Evolutionary conservation across 2,888 invertebrate species (phyloP).

Genomic region (Drosophila rellima): DNA sequence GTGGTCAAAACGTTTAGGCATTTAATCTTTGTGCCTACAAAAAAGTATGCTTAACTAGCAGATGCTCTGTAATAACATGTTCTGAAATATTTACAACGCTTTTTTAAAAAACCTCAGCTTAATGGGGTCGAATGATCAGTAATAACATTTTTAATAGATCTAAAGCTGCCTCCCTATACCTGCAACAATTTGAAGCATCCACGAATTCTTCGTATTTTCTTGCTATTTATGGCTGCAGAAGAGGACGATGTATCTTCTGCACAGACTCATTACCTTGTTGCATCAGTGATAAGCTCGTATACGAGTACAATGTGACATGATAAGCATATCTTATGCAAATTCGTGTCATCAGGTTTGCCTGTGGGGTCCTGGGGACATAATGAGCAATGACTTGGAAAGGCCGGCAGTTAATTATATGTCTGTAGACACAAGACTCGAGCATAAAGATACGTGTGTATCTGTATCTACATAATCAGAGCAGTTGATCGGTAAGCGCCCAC

Average conservation of each 20-base stretch:
- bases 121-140: background rate
- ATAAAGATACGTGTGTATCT: conserved; percentile 38
- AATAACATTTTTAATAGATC: background rate
- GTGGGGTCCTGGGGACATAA: conserved; percentile 70
- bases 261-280: conserved; percentile 14
- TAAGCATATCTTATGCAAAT: conserved; percentile 67
- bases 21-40: background rate
- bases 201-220: background rate
- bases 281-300: conserved; percentile 38
- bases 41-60: no score
- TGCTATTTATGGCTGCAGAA: conserved; percentile 10
- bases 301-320: conserved; percentile 57
- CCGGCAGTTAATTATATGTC: conserved; percentile 46
- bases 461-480: conserved; percentile 69
- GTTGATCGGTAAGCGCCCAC: conserved; percentile 72
- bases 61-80: no score
- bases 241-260: conserved; percentile 6
- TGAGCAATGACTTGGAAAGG: conserved; percentile 53
- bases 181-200: background rate
- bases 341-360: conserved; percentile 66
- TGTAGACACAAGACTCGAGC: conserved; percentile 25
- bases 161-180: background rate
- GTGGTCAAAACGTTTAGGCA: conserved; percentile 1
- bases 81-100: no score
- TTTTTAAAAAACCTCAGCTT: background rate